Conservation (phyloP, 2,797 vertebrate species). For the Enteromius trimaculatus region DNA sequence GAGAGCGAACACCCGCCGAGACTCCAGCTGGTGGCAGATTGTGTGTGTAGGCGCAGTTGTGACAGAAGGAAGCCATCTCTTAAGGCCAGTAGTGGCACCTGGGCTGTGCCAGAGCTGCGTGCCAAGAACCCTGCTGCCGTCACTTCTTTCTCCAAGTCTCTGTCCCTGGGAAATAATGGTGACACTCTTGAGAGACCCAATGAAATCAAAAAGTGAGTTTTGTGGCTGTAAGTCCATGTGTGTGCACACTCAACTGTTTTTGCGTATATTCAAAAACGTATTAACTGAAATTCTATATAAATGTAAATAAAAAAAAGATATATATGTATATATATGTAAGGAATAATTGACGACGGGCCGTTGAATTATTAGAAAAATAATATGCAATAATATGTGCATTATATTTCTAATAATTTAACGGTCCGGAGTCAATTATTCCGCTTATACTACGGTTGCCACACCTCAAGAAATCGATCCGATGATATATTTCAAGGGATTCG, state of each 20-base stretch:
- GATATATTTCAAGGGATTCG: too few species aligned
- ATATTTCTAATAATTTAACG: too few species aligned
- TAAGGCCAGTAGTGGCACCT: conserved; percentile 62
- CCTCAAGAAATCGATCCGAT: too few species aligned
- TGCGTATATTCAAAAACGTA: neutral
- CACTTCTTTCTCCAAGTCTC: neutral
- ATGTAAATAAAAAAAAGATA: too few species aligned
- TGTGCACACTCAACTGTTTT: too few species aligned
- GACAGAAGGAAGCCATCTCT: conserved; percentile 68
- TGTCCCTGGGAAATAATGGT: neutral
- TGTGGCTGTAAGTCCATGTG: neutral
- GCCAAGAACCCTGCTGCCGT: conserved; percentile 28
- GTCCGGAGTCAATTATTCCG: too few species aligned
- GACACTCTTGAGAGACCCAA: neutral
- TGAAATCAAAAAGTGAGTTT: neutral
- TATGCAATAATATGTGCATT: too few species aligned
- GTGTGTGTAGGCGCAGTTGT: conserved; percentile 72
- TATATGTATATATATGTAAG: too few species aligned
- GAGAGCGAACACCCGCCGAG: conserved; percentile 45
- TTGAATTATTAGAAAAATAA: too few species aligned
- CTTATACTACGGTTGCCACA: too few species aligned
- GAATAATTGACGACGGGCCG: too few species aligned
- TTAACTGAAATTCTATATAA: neutral
- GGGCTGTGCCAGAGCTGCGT: conserved; percentile 57
- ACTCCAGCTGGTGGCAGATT: conserved; percentile 71